These are phyloP conservation scores for Drosophila anomalata DNA, from an alignment of 2,888 invertebrate genomes.

Conservation along the genomic window DNA sequence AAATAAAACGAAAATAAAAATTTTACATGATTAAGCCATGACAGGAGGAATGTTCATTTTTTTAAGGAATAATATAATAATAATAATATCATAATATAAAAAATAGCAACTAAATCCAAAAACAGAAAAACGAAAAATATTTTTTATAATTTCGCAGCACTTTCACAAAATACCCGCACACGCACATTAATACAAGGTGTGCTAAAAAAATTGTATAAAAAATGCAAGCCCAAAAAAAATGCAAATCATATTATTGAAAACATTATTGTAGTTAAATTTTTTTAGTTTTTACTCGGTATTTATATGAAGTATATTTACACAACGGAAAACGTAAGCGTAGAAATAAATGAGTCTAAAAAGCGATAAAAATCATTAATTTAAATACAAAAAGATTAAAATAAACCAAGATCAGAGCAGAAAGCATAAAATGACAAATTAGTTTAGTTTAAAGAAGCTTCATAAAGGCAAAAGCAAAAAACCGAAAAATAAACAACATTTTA, in stretches of 20 bases:
- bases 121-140: constrained; percentile 37
- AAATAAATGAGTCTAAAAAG: constrained; percentile 48
- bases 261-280: constrained; percentile 58
- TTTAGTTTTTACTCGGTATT: constrained; percentile 71
- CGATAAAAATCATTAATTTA: constrained; percentile 61
- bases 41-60: constrained; percentile 65
- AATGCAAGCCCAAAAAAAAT: constrained; percentile 36
- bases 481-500: constrained; percentile 56
- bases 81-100: constrained; percentile 28
- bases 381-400: constrained; percentile 37
- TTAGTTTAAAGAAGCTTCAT: constrained; percentile 52
- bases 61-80: constrained; percentile 50
- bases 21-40: constrained; percentile 57
- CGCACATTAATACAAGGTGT: constrained; percentile 47
- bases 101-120: constrained; percentile 52
- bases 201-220: constrained; percentile 52
- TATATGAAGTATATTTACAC: constrained; percentile 68
- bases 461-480: constrained; percentile 23
- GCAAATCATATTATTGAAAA: constrained; percentile 49
- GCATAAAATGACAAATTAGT: constrained; percentile 52
- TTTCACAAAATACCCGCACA: constrained; percentile 55
- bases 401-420: constrained; percentile 44
- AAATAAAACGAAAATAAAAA: constrained; percentile 46
- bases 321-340: constrained; percentile 55
- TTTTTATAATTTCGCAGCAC: constrained; percentile 70